Evolutionary conservation across 1,140 invertebrate species (phyloP), one percentile per base, ranked within the genome.

Genomic region (Sarcophaga peregrina): DNA sequence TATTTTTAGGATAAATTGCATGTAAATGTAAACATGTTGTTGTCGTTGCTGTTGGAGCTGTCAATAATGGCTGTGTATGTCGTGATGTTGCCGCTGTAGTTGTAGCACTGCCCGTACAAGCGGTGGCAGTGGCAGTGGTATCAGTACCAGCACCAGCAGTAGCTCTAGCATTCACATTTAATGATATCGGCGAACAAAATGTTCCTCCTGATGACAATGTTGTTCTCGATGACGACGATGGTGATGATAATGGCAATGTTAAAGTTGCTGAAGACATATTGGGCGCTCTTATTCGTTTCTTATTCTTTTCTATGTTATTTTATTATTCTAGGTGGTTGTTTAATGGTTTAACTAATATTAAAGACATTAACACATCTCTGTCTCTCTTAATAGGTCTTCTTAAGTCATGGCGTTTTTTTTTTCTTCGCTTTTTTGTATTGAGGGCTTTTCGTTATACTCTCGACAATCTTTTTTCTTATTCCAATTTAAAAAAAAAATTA

Each of bases 1-100:
- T 68, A 68, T 78, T 78, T 78, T 78, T 78, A 50, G 75, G 48
- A 78, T 78, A 78, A 20, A 78, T 50, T 78, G 75, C 48, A 50
- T 78, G 75, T 78, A 78, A 78, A 52, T 78, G 45, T 76, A 47
- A 76, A 47, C 45, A 76, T 76, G 47, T 76, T 48, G 74, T n/a
- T 47, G 74, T n/a, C n/a, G 74, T 47, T 8, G 62, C 20, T 25
- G 62, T 5, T 25, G 62, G 6, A 15, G 58, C 15, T 62, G 58
- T n/a, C 58, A 17, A 74, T 74, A 13, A 47, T 78, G 47, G 75
- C n/a, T 78, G 75, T 25, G 17, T 17, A 20, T 50, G n/a, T 52
- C 50, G 75, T 50, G 75, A 25, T 50, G 47, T 9, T 3, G 48
- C n/a, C 9, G 46, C 47, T 78, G 47, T 50, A 52, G 46, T 48